Base-by-base conservation (phyloP, 2,888 invertebrate species). In the Trissonchulus latispiculum region DNA sequence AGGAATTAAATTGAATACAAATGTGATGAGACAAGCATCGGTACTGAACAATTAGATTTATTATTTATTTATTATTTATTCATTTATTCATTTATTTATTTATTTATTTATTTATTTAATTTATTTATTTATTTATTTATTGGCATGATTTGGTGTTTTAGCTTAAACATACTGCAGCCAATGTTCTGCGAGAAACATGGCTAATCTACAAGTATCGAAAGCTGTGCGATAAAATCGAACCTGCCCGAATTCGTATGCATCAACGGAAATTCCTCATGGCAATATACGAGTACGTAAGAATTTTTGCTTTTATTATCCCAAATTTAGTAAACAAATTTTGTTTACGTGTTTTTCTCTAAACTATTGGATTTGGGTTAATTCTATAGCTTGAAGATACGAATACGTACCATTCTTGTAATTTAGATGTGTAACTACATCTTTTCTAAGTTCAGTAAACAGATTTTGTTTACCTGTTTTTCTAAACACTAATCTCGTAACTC, bases 121-220 rank as follows among this genome's bases (percentile, higher is more conserved):
- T 35, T 28, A 69, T 35, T 69, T 69, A 32, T 35, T 15, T 69
- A 15, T 69, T 35, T 69, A 32, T 69, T 8, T 69, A 33, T 69
- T 3, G 29, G 28, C 8, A 33, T 69, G 28, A 28, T 15, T 70
- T 66, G 28, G n/a, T 62, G 15, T 75, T 80, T 75, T 88, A 97
- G 96, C 88, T 99, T 87, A 99, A 99, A 90, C 97, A 99, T 87
- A 94, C 96, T 79, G 99, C 99, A 79, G 99, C 99, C 77, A 99
- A 99, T 87, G 99, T 99, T 80, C 88, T 99, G 80, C 89, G 99
- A 80, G 99, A 99, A 87, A 99, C 99, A 80, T 99, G 99, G 99
- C 89, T 99, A 84, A 99, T 99, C 85, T 99, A 99, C 88, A 99
- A 99, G 87, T 93, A 99, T 86, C 97, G 99, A 82, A 91, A 96